A percentile compares a stretch with the other conserved stretches of the same genome.
Evolutionary conservation across 1,140 invertebrate species (phyloP).

Genomic region (Stratiolaelaps scimitus): DNA sequence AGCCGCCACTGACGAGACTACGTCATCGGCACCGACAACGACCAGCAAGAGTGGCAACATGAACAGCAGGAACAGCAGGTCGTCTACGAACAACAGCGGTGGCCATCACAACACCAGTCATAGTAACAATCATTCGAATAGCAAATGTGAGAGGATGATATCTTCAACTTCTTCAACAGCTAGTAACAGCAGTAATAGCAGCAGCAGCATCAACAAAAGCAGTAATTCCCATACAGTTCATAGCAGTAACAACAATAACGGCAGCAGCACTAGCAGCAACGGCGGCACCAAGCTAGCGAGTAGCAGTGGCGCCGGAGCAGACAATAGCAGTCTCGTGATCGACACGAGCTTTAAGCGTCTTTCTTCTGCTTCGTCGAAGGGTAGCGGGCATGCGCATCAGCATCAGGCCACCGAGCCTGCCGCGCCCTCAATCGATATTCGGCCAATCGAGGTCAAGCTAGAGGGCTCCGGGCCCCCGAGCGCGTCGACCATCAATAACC

Average conservation of each 20-base stretch:
- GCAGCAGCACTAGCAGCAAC: no score
- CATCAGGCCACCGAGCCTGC: neutral
- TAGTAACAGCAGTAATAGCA: neutral
- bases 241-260: neutral
- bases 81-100: neutral
- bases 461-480: neutral
- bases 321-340: no score
- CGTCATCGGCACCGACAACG: neutral
- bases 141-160: neutral
- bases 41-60: neutral
- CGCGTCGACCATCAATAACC: slow-evolving; percentile 14
- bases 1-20: neutral
- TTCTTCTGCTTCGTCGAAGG: no score
- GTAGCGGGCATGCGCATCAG: no score
- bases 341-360: no score
- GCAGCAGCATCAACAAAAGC: neutral
- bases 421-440: neutral
- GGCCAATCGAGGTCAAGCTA: no score
- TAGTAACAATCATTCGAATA: no score
- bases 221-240: no score
- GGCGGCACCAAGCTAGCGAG: neutral
- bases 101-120: no score
- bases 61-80: no score
- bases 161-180: neutral
- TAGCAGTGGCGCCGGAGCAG: neutral